Base-by-base conservation (phyloP, 1,140 invertebrate genomes). In the Helicorthomorpha holstii region DNA sequence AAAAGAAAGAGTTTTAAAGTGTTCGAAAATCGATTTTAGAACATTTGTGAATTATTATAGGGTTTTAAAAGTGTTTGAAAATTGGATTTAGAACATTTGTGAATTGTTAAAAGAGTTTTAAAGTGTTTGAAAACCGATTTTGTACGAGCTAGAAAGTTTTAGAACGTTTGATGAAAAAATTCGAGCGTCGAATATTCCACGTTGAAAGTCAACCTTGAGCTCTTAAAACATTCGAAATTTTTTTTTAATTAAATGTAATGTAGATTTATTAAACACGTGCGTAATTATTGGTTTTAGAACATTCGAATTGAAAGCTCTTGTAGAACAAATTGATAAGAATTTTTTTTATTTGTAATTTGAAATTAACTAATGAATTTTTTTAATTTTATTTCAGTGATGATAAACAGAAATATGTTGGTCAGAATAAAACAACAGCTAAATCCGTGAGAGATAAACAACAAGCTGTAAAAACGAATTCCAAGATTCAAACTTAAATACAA, bases 361-460 rank as follows among this genome's bases (percentile, higher is more conserved):
- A 41, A 19, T 41, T 41, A 41, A 12, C 19, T 41, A 19, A 41
- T 41, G 38, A 12, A 42, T 38, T 44, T n/a, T 49, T 57, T 4
- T 44, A 10, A 49, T 29, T 56, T 44, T 23, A 52, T 54, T 56
- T 57, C 60, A 63, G 62, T 49, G 55, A 49, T 51, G 66, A 67
- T 56, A 54, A 58, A 1, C 61, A 65, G 34, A 67, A 67, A 48
- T 66, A 62, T 53, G 50, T 51, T 25, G 64, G 61, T 48, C 53
- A 56, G 49, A 57, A 54, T 54, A 67, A 67, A 54, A 67, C 66
- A 2, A 49, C 58, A 62, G 44, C 19, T 4, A 25, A 46, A 46
- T 7, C 4, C 29, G 7, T 7, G 7, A 34, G 29, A 34, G 29
- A 34, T 7, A 34, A 16, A 34, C 29, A 34, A 34, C 7, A 34